Base-by-base conservation (phyloP, 2,113 vertebrate species). In the Brachypteracias leptosomus region DNA sequence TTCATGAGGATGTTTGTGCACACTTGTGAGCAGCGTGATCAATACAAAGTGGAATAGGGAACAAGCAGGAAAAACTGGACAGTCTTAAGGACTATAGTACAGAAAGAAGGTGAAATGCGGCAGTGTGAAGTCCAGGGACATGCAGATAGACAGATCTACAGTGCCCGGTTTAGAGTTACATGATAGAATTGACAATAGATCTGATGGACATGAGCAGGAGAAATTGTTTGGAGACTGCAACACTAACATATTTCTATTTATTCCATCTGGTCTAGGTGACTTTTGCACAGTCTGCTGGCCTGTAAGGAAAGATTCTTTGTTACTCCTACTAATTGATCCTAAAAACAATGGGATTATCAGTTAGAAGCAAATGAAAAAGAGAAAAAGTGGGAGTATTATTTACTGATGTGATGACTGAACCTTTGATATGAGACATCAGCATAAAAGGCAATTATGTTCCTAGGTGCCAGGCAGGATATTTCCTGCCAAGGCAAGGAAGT, bases 361-460 rank as follows among this genome's bases (percentile, higher is more conserved):
- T 54, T 88, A 59, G 38, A 84, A 92, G 70, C 57, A 75, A 90
- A 89, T 63, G 61, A 90, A 92, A 91, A 93, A 88, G 63, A 85
- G 28, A 80, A 97, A 70, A 85, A 86, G 86, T 92, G 70, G 86
- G 84, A 89, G 89, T 93, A 90, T 92, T 96, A 92, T 92, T 96
- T 97, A 84, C 93, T 92, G 86, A 92, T 89, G 47, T 94, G 86
- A 95, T 94, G 90, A 92, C 86, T 91, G 93, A 95, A 19, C 67
- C 70, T 93, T 93, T 1, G 4, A 61, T 95, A 89, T 92, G 89
- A 96, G 91, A 87, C 76, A 89, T 93, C 80, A 95, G 68, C 57
- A 93, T 92, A 92, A 96, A 95, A 97, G 65, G 86, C 89, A 95
- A 75, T 95, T 93, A 92, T 72, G 80, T 90, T 95, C 57, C 80